Evolutionary conservation across 1,140 invertebrate species (phyloP), one percentile per base, ranked within the genome.

Genomic region (Drosophila arizonae): DNA sequence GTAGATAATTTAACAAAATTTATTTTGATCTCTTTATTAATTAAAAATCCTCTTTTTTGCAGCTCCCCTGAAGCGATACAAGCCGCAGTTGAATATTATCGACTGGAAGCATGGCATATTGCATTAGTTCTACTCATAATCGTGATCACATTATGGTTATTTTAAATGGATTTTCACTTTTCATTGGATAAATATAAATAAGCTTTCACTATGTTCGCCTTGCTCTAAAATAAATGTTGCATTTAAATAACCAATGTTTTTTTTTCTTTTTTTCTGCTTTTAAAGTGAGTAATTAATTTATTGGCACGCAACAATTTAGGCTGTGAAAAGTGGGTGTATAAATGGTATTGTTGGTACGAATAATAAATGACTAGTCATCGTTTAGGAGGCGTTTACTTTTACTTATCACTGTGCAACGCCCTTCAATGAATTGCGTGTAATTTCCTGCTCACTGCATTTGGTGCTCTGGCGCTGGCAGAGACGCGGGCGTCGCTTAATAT

Each of bases 61-160:
- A 92, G 91, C 69, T 76, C 90, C 91, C 10, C 24, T 90, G 24
- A 92, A 92, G 68, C 85, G 91, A 24, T 91, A 84, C 30, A 91
- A 92, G 64, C 91, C 91, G 3, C 76, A 89, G 56, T 45, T 91
- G 30, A 90, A 67, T 41, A 50, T 89, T 50, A 87, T 90, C 33
- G 91, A 92, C 80, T 91, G 90, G 84, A 79, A 89, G 50, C 77
- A 90, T 73, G 76, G 81, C 50, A 79, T 90, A 43, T 77, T 91
- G 66, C 66, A 70, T 48, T 90, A 84, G 69, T 43, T 54, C 15
- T 58, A 30, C 21, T 60, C 13, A 36, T 65, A 15, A 24, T 65
- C 11, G 50, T 57, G 50, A n/a, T 74, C 36, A 13, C 24, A 10
- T 52, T 58, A 28, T 17, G 24, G 39, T 15, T 50, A 21, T 5